Evolutionary conservation across 2,888 invertebrate genomes (phyloP).

Genomic region (Coelinius sp.): DNA sequence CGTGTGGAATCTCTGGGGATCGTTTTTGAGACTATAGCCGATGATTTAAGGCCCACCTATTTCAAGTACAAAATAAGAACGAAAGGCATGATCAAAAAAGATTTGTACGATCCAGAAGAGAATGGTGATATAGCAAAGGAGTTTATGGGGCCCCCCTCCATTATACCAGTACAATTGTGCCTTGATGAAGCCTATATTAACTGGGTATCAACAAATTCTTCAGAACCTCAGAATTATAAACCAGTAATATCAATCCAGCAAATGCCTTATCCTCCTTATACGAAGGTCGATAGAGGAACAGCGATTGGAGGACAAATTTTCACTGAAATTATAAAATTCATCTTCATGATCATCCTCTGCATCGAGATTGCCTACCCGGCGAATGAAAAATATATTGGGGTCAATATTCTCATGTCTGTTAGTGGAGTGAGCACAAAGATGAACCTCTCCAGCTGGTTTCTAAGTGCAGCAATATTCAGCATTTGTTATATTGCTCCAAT

Average conservation of each 20-base stretch:
- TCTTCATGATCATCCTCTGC: conserved; percentile 63
- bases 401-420: conserved; percentile 66
- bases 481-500: conserved; percentile 58
- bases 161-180: conserved; percentile 61
- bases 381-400: conserved; percentile 65
- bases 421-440: conserved; percentile 63
- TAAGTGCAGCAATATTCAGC: conserved; percentile 60
- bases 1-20: conserved; percentile 51
- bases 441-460: conserved; percentile 65
- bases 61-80: conserved; percentile 61
- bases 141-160: conserved; percentile 45
- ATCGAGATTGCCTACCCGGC: conserved; percentile 61
- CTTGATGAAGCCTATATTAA: conserved; percentile 59
- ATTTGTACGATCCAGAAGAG: conserved; percentile 50
- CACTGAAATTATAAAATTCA: conserved; percentile 55
- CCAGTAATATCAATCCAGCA: conserved; percentile 61
- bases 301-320: conserved; percentile 52
- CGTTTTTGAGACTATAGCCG: conserved; percentile 52
- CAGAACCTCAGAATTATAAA: not conserved
- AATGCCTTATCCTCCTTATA: conserved; percentile 66
- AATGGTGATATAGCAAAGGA: not conserved
- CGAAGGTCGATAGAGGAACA: conserved; percentile 54
- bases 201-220: conserved; percentile 41
- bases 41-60: conserved; percentile 46
- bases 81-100: conserved; percentile 42